phyloP scores from a whole-genome alignment of 2,888 invertebrate genomes.

The Mellilla xanthometata region DNA sequence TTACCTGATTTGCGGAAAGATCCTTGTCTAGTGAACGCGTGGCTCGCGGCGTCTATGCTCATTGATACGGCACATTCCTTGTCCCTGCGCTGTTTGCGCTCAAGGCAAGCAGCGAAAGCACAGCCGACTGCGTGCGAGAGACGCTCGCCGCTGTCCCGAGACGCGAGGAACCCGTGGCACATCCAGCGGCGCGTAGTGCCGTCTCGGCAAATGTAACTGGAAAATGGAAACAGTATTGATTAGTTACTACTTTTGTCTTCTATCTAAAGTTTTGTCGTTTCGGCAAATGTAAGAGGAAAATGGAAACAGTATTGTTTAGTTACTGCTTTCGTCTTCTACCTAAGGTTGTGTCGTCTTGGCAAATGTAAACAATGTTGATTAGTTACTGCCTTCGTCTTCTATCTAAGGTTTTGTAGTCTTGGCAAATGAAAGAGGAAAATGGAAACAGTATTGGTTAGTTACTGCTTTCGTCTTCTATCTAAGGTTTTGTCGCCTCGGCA shows the following conservation, averaged over 20 bases:
- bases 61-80: constrained; percentile 97
- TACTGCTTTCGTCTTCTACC: no score
- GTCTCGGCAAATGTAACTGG: constrained; percentile 98
- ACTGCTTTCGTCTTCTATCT: no score
- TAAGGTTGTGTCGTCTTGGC: constrained; percentile 51
- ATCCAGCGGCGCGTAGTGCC: constrained; percentile 99
- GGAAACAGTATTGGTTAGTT: no score
- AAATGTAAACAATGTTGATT: no score
- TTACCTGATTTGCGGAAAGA: constrained; percentile 91
- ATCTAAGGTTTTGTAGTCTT: no score
- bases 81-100: constrained; percentile 98
- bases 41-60: constrained; percentile 94
- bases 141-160: constrained; percentile 98
- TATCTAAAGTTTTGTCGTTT: no score
- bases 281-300: constrained; percentile 34
- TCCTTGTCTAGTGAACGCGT: constrained; percentile 95
- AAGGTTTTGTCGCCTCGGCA: constrained; percentile 53
- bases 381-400: no score
- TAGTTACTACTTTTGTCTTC: no score
- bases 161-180: constrained; percentile 99
- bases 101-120: constrained; percentile 98
- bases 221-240: no score
- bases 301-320: no score
- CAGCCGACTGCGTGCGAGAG: constrained; percentile 99
- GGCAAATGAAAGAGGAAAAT: constrained; percentile 33